Base-by-base conservation (phyloP, 2,888 invertebrate genomes). In the Aporophyla nigra region DNA sequence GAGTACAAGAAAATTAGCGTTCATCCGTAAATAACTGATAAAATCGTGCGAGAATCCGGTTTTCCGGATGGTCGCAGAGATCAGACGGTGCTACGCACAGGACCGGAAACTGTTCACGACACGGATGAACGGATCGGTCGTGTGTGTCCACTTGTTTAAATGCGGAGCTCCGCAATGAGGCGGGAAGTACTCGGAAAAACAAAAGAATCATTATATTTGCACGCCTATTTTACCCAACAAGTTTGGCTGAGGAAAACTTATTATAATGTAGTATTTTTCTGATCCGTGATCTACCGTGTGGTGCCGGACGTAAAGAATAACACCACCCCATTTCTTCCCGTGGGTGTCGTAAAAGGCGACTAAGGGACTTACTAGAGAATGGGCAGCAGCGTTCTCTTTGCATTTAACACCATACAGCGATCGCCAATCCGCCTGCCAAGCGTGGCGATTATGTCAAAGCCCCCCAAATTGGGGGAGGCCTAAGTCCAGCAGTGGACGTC, bases 11-110 rank as follows among this genome's bases (percentile, higher is more conserved):
- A 68, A 33, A 75, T 56, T 71, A 65, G 24, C 24, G 24, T 67
- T 77, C 66, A 70, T 19, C 78, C 66, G 62, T 67, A 62, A 62
- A 78, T 62, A 65, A 68, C 74, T 51, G 74, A 82, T 82, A 82
- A 74, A 78, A 82, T 78, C 54, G 59, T 71, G 82, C 59, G 74
- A 74, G 62, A 49, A 71, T 71, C 82, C 74, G 82, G 82, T 78
- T 82, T 82, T 78, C 78, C 82, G 59, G 63, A 16, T 78, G 82
- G 78, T 46, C 21, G 82, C 82, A 82, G 59, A 82, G 82, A 82
- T 82, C 82, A 82, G 82, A 74, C 82, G 78, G 71, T 54, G 67
- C 49, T 78, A 74, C 78, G 67, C 74, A 74, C 16, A 68, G 74
- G 54, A 56, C 78, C 82, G 82, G 82, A 82, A 82, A 68, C 82